These are phyloP conservation scores for Pantala flavescens DNA, from an alignment of 1,140 invertebrate genomes.

Conservation along the genomic window DNA sequence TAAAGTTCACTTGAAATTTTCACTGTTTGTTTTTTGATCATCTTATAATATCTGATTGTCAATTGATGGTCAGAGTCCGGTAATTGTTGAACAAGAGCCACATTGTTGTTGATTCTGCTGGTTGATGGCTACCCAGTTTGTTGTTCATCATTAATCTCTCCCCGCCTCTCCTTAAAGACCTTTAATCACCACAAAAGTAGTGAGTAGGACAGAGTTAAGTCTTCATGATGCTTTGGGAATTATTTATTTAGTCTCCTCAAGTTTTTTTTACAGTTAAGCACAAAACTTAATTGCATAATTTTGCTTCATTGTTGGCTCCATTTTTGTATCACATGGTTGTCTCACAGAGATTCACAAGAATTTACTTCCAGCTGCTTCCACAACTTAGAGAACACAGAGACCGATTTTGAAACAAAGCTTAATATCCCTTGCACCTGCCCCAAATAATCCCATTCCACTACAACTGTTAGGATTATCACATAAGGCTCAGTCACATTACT, in stretches of 20 bases:
- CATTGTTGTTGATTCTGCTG: conserved; percentile 16
- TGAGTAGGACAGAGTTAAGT: background rate
- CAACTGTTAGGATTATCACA: background rate
- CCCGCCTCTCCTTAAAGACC: background rate
- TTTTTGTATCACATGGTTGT: background rate
- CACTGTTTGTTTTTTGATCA: background rate
- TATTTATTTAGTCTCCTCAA: background rate
- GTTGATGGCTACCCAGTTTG: conserved; percentile 18
- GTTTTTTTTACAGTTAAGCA: background rate
- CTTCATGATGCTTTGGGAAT: background rate
- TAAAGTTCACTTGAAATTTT: background rate
- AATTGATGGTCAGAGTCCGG: conserved; percentile 21
- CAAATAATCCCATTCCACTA: background rate
- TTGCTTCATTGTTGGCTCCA: background rate
- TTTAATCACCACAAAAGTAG: background rate
- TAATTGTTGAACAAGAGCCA: conserved; percentile 14
- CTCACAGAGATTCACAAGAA: background rate
- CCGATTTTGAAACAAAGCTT: background rate
- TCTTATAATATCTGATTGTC: too few species aligned
- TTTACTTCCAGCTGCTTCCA: background rate
- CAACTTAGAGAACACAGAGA: background rate
- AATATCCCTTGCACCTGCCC: background rate
- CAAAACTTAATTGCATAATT: background rate
- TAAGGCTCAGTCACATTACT: background rate
- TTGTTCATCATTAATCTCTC: conserved; percentile 14